A percentile compares a stretch with the other conserved stretches of the same genome.
Conservation (phyloP, 2,888 invertebrate species). For the Tholera decimalis region DNA sequence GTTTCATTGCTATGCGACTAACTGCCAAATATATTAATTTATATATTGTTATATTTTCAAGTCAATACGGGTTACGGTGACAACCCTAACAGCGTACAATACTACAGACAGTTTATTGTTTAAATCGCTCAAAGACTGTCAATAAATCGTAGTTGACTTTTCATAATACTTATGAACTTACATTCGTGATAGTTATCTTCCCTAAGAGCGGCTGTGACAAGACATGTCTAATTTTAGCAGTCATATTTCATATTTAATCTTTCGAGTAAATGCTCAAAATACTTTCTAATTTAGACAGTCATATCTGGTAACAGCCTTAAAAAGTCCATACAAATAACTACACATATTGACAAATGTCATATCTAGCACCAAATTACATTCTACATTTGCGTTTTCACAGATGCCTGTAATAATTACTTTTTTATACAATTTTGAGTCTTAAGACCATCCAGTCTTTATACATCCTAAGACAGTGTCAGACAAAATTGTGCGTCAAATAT, state of each 20-base stretch:
- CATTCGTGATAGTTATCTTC: constrained; percentile 1
- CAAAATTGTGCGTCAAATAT: constrained; percentile 77
- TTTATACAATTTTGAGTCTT: constrained; percentile 16
- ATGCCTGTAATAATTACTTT: constrained; percentile 7
- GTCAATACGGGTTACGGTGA: background rate
- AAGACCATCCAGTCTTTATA: constrained; percentile 54
- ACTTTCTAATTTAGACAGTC: too few species aligned
- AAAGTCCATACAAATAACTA: constrained; percentile 5
- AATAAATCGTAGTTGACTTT: constrained; percentile 16
- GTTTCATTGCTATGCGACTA: constrained; percentile 13
- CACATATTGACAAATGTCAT: constrained; percentile 27
- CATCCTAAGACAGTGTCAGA: constrained; percentile 49
- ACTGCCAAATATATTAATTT: constrained; percentile 12
- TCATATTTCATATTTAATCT: background rate
- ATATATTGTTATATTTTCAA: background rate
- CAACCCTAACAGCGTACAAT: constrained; percentile 15
- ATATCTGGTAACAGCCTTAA: background rate
- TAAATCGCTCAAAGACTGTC: background rate
- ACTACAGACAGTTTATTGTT: constrained; percentile 20
- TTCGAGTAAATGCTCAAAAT: background rate
- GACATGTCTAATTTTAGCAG: background rate
- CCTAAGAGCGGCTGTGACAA: constrained; percentile 9
- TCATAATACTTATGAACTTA: constrained; percentile 36
- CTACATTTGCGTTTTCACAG: constrained; percentile 36
- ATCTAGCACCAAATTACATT: constrained; percentile 45